Conservation (phyloP, 1,140 invertebrate species). For the Rhopalosiphum maidis region DNA sequence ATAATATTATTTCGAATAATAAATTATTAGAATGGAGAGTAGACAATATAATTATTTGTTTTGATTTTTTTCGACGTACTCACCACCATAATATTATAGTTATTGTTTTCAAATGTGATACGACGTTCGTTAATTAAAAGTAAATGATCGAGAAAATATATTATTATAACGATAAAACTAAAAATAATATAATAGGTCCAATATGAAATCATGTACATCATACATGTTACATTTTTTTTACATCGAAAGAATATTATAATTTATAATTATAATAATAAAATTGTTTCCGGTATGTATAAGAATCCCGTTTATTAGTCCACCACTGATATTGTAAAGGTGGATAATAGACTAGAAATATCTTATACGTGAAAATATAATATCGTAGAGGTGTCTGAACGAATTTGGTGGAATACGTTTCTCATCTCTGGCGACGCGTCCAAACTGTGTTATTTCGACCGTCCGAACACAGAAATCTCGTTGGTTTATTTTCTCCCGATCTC, state of each 20-base stretch:
- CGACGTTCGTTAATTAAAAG: neutral
- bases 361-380: neutral
- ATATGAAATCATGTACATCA: neutral
- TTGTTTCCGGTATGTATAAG: neutral
- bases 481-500: neutral
- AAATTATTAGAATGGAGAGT: neutral
- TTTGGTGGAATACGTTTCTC: neutral
- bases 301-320: neutral
- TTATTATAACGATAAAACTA: neutral
- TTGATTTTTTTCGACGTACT: neutral
- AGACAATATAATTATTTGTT: neutral
- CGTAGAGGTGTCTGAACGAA: neutral
- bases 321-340: neutral
- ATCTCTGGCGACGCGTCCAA: neutral
- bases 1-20: neutral
- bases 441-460: neutral
- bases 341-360: neutral
- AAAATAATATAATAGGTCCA: neutral
- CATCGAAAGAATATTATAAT: neutral
- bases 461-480: neutral
- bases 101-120: neutral
- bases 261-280: slow-evolving; percentile 13
- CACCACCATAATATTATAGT: neutral
- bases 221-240: neutral
- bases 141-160: neutral